A percentile compares a stretch with the other conserved stretches of the same genome.
Conservation (phyloP, 2,888 invertebrate species). For the Sminthurinus aureus region DNA sequence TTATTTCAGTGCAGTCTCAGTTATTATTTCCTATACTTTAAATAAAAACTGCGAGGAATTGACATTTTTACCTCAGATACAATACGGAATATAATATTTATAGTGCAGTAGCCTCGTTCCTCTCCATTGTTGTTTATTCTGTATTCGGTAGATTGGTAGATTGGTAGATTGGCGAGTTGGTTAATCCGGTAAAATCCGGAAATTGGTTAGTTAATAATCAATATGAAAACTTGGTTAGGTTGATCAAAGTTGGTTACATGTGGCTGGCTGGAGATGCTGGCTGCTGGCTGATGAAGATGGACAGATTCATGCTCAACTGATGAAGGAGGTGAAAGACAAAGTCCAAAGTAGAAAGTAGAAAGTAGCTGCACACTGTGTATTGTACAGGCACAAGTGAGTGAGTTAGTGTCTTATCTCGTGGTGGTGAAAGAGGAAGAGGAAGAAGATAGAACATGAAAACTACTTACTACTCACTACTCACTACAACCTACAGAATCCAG, state of each 20-base stretch:
- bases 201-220: slow-evolving; percentile 29
- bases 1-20: too few relatives aligned
- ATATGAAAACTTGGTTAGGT: slow-evolving; percentile 37
- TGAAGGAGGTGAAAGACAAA: not conserved
- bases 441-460: not conserved
- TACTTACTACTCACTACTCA: too few relatives aligned
- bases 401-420: not conserved
- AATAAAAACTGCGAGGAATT: too few relatives aligned
- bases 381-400: not conserved
- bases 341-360: not conserved
- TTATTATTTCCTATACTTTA: too few relatives aligned
- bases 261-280: too few relatives aligned
- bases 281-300: slow-evolving; percentile 51
- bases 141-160: too few relatives aligned
- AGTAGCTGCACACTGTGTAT: not conserved
- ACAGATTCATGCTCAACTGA: slow-evolving; percentile 50
- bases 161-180: too few relatives aligned
- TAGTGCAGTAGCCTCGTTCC: too few relatives aligned
- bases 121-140: too few relatives aligned
- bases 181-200: not conserved
- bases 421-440: slow-evolving; percentile 6
- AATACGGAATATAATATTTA: too few relatives aligned
- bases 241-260: slow-evolving; percentile 20
- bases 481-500: too few relatives aligned
- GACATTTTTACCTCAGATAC: too few relatives aligned